Base-by-base conservation (phyloP, 2,888 invertebrate genomes). In the Ichneumoninae sp. region DNA sequence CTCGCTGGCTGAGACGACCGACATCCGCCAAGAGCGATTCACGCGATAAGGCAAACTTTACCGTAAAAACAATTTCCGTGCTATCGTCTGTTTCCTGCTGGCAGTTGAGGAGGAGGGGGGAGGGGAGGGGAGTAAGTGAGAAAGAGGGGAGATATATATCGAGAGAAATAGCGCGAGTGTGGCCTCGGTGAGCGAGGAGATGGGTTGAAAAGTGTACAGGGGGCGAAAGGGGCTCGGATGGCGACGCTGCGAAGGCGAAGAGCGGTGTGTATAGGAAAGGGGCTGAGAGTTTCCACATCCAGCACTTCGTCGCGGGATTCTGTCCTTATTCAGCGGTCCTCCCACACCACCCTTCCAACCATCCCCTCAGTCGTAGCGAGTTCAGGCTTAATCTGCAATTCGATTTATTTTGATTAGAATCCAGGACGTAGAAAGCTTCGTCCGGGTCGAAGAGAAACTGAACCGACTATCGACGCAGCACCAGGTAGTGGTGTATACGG, bases 381-480 rank as follows among this genome's bases (percentile, higher is more conserved):
- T 83, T 78, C 80, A 52, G 76, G 65, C 83, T 89, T 88, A 88
- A 90, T 89, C 87, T 89, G 87, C 88, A 88, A 89, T 90, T 90
- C 89, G 89, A 90, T 90, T 88, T 87, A 88, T 89, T 89, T 89
- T 85, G 89, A 89, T 90, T 87, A 88, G 86, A 86, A 88, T 86
- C 85, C 81, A 26, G 77, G 66, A 65, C 82, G 62, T 68, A 66
- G 72, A 69, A 71, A 80, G 60, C 77, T 62, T 65, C 71, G n/a
- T 22, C 69, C 22, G 19, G 68, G 16, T 54, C n/a, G 19, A 33
- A 54, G 60, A 40, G 80, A 77, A 80, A 80, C 78, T 70, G 74
- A 74, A 78, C 62, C 60, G 44, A 62, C 65, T 54, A 81, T 81
- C 74, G 84, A 78, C 80, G 54, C 19, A 36, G 36, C 75, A 57